Evolutionary conservation across 2,797 vertebrate genomes (phyloP).

Genomic region (Emydoidea blandingii): DNA sequence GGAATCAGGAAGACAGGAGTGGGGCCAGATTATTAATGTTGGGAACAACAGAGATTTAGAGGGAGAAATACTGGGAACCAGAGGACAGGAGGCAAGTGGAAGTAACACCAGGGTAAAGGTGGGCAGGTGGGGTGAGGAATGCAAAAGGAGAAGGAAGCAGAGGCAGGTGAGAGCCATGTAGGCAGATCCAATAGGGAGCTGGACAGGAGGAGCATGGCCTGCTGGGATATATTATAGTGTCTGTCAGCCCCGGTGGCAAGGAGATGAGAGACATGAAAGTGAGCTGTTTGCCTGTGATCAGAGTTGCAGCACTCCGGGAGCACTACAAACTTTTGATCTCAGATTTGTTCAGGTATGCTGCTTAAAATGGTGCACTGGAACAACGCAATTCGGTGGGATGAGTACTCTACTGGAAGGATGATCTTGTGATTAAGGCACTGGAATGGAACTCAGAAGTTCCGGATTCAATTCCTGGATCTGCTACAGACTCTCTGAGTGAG

Average conservation of each 20-base stretch:
- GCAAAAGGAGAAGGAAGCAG: neutral
- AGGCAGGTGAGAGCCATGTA: neutral
- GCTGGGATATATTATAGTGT: neutral
- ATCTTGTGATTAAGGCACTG: neutral
- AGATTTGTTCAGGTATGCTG: neutral
- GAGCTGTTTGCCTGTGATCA: neutral
- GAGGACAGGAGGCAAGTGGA: neutral
- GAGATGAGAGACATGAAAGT: neutral
- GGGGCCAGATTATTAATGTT: neutral
- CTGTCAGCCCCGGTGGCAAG: neutral
- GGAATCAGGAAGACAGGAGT: neutral
- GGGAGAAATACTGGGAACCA: neutral
- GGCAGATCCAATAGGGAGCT: neutral
- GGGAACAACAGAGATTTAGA: neutral
- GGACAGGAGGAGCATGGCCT: neutral
- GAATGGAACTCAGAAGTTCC: neutral
- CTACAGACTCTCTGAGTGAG: neutral
- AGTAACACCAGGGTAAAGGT: neutral
- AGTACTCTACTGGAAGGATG: fast-evolving
- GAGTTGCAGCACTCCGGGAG: fast-evolving
- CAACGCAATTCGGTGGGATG: fast-evolving
- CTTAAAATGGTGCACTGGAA: neutral
- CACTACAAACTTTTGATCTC: neutral
- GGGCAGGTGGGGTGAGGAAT: neutral
- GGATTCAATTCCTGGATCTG: neutral